Conservation (phyloP, 2,888 invertebrate genomes). For the Yponomeuta sedellus region DNA sequence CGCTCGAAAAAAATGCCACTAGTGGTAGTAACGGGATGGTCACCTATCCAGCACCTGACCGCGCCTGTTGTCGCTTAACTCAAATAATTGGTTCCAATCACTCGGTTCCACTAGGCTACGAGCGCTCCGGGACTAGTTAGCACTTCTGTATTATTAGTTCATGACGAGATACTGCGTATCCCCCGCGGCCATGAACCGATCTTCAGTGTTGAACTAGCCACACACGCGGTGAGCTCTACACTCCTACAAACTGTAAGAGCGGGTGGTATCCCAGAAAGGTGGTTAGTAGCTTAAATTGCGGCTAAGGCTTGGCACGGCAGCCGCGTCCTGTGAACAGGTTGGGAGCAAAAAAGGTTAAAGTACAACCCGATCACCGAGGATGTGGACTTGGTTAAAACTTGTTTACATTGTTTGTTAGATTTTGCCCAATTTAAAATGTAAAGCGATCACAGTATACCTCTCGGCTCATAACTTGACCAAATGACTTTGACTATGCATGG, state of each 20-base stretch:
- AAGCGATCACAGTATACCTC: too few relatives aligned
- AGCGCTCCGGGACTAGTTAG: background rate
- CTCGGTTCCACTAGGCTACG: too few relatives aligned
- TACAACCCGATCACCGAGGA: constrained; percentile 33
- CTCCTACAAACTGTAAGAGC: background rate
- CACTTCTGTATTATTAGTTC: constrained; percentile 21
- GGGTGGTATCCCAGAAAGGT: background rate
- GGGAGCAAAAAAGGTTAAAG: constrained; percentile 76
- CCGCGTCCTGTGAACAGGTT: constrained; percentile 68
- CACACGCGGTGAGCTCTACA: background rate
- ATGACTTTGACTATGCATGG: too few relatives aligned
- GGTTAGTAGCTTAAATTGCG: constrained; percentile 37
- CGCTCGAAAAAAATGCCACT: too few relatives aligned
- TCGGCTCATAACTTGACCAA: too few relatives aligned
- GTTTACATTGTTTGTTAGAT: background rate
- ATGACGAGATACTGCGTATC: constrained; percentile 61
- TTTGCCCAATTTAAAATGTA: too few relatives aligned
- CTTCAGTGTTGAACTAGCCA: constrained; percentile 25
- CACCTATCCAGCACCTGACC: too few relatives aligned
- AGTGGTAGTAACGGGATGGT: too few relatives aligned
- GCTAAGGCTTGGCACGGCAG: constrained; percentile 44
- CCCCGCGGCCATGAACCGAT: constrained; percentile 72
- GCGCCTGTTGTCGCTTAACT: too few relatives aligned
- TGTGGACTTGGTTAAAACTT: background rate
- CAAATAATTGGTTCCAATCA: too few relatives aligned